phyloP scores from a whole-genome alignment of 2,113 vertebrate species.

The Gambusia holbrooki region DNA sequence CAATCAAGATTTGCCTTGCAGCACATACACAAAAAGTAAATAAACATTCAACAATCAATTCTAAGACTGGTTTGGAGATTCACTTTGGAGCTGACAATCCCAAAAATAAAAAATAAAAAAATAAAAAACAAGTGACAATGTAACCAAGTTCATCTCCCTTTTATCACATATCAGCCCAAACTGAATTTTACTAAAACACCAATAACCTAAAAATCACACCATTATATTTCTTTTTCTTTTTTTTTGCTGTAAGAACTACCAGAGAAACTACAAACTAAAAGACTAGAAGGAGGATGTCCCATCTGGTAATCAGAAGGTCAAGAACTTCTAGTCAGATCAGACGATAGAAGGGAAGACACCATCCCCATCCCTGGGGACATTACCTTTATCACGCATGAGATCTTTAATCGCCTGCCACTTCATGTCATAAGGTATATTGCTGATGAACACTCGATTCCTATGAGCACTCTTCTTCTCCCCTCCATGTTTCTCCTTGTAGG shows the following conservation, averaged over 20 bases:
- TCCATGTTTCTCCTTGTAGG: conserved; percentile 93
- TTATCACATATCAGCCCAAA: conserved; percentile 71
- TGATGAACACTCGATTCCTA: conserved; percentile 96
- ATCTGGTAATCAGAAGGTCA: conserved; percentile 50
- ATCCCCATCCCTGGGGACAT: conserved; percentile 50
- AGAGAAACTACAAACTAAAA: conserved; percentile 37
- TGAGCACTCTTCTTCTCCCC: conserved; percentile 89
- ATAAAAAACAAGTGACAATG: conserved; percentile 60
- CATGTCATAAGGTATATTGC: conserved; percentile 99
- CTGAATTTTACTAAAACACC: conserved; percentile 64
- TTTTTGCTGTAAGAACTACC: conserved; percentile 55
- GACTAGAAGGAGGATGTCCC: conserved; percentile 54
- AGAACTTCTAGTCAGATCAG: conserved; percentile 45
- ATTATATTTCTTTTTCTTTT: conserved; percentile 41
- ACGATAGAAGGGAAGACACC: conserved; percentile 23
- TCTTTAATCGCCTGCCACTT: conserved; percentile 99
- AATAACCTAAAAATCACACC: conserved; percentile 59
- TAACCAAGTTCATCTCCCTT: conserved; percentile 67
- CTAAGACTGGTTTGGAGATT: conserved; percentile 72
- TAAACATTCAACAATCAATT: conserved; percentile 71
- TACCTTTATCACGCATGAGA: conserved; percentile 99
- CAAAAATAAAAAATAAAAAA: conserved; percentile 57
- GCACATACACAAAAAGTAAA: conserved; percentile 84
- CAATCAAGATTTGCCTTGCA: conserved; percentile 92
- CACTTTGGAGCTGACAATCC: conserved; percentile 76